phyloP scores from a whole-genome alignment of 2,113 vertebrate species.

The Patagioenas fasciata region DNA sequence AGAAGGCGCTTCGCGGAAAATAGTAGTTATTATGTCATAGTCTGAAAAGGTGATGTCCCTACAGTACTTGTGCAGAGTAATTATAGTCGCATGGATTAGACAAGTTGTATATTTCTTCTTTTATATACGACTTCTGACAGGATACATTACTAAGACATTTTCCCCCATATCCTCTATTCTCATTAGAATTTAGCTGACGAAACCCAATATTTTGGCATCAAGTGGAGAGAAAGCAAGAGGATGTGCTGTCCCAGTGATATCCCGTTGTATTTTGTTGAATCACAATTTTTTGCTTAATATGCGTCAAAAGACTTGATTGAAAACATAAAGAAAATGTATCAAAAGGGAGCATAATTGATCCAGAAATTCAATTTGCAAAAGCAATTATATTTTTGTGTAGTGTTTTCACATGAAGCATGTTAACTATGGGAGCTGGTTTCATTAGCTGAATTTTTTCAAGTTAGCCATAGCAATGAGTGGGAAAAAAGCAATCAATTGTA shows the following conservation, averaged over 20 bases:
- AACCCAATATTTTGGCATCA: background rate
- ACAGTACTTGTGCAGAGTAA: fast-evolving
- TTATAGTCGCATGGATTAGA: background rate
- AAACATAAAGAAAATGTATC: background rate
- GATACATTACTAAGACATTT: background rate
- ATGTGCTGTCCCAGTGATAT: fast-evolving
- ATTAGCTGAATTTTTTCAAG: background rate
- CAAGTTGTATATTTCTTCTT: fast-evolving
- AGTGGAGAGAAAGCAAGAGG: background rate
- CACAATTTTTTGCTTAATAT: background rate
- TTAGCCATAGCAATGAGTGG: background rate
- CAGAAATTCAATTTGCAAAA: background rate
- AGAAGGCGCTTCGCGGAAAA: fast-evolving
- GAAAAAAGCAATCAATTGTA: background rate
- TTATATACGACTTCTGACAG: fast-evolving
- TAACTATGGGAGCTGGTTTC: background rate
- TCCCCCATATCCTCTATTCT: fast-evolving
- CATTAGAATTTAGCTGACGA: background rate
- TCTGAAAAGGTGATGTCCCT: background rate
- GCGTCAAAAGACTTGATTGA: fast-evolving
- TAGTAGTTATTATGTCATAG: fast-evolving
- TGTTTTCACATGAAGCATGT: fast-evolving
- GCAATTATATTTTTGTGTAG: background rate
- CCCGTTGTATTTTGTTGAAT: background rate
- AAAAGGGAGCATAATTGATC: background rate